A percentile compares a stretch with the other conserved stretches of the same genome.
These are phyloP conservation scores for Gibbula magus DNA, from an alignment of 2,888 invertebrate genomes.

Conservation along the genomic window DNA sequence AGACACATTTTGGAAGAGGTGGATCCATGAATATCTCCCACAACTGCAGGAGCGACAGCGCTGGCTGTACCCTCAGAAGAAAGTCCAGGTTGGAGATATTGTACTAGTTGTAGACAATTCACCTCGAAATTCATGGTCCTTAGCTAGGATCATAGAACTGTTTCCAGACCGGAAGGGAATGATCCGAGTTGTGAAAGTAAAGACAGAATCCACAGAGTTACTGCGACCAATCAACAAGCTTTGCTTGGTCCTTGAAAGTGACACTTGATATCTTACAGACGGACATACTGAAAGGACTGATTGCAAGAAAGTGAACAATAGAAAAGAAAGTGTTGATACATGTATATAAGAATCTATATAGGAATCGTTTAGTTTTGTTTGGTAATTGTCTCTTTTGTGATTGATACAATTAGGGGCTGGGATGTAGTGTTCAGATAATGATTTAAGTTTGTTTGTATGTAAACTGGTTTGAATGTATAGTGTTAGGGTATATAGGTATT, in stretches of 20 bases:
- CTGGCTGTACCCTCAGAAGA: not conserved
- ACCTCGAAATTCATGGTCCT: not conserved
- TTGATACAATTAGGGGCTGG: not conserved
- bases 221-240: constrained; percentile 20
- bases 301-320: too few species aligned
- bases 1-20: not conserved
- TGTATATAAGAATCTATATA: too few species aligned
- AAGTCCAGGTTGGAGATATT: not conserved
- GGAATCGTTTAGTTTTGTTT: not conserved
- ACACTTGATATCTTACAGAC: too few species aligned
- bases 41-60: not conserved
- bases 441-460: too few species aligned
- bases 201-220: not conserved
- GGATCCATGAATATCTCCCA: not conserved
- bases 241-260: constrained; percentile 13
- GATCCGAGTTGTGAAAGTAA: not conserved
- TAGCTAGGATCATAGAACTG: not conserved
- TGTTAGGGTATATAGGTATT: too few species aligned
- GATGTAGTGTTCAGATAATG: too few species aligned
- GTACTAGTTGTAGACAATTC: not conserved
- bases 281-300: too few species aligned
- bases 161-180: not conserved
- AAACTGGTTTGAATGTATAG: too few species aligned
- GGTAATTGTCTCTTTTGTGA: not conserved
- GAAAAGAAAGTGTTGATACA: too few species aligned